Conservation (phyloP, 2,113 vertebrate species). For the Perca flavescens region DNA sequence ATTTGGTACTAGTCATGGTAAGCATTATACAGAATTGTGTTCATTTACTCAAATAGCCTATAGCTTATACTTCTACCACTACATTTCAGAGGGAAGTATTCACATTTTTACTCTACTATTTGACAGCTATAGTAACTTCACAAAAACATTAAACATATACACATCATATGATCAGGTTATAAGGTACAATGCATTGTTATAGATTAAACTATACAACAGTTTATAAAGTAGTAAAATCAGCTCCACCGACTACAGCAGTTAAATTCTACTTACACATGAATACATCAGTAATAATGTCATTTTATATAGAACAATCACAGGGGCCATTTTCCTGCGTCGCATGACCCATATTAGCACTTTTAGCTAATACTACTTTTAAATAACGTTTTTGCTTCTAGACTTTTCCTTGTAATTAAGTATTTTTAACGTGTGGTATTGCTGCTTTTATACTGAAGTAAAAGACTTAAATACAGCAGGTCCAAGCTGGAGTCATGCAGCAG, state of each 20-base stretch:
- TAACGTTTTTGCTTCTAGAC: background rate
- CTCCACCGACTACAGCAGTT: no score
- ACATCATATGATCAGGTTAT: background rate
- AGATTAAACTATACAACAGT: background rate
- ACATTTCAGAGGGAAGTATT: background rate
- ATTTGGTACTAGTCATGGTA: no score
- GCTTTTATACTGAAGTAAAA: background rate
- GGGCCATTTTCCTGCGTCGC: background rate
- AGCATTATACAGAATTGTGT: background rate
- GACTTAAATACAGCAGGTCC: background rate
- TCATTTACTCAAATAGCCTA: background rate
- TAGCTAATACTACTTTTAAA: background rate
- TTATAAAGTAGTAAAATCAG: no score
- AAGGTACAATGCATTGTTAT: background rate
- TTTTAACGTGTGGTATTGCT: background rate
- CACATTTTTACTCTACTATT: background rate
- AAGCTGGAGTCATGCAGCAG: constrained; percentile 16
- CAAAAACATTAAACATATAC: no score
- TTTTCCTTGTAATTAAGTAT: background rate
- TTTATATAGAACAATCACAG: background rate
- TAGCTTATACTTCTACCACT: background rate
- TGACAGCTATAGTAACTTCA: background rate
- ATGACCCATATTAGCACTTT: background rate
- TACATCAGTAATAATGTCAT: background rate
- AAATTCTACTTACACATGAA: background rate